These are phyloP conservation scores for Diachasma alloeum DNA, from an alignment of 1,140 invertebrate species.

Conservation along the genomic window DNA sequence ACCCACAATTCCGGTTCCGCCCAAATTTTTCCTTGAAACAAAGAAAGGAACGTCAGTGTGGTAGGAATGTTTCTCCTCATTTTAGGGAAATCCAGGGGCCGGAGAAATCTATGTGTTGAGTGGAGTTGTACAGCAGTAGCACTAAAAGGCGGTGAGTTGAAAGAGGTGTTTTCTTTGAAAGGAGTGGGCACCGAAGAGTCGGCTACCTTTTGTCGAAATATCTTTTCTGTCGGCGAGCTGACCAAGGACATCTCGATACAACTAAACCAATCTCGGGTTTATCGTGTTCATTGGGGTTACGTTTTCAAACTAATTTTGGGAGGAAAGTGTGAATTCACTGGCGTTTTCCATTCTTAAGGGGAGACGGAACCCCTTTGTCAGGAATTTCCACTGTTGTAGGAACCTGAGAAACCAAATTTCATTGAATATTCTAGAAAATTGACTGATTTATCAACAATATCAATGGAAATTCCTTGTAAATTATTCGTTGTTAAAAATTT, in stretches of 20 bases:
- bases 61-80: neutral
- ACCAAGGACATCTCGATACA: neutral
- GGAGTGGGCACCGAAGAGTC: neutral
- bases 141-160: slow-evolving; percentile 34
- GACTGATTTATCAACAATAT: too few species aligned
- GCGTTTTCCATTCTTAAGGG: neutral
- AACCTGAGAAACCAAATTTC: too few species aligned
- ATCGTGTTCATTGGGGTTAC: neutral
- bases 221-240: neutral
- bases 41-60: neutral
- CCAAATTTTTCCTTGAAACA: neutral
- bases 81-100: neutral
- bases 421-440: too few species aligned
- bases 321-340: neutral
- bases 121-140: neutral
- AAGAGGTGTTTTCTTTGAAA: slow-evolving; percentile 9
- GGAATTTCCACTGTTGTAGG: too few species aligned
- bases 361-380: too few species aligned
- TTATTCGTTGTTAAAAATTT: too few species aligned
- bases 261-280: neutral
- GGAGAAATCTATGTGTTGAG: neutral
- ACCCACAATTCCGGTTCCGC: neutral
- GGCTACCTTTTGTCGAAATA: slow-evolving; percentile 5
- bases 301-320: neutral
- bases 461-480: too few species aligned